phyloP scores from a whole-genome alignment of 1,140 invertebrate genomes.

The Trichomalopsis sarcophagae region DNA sequence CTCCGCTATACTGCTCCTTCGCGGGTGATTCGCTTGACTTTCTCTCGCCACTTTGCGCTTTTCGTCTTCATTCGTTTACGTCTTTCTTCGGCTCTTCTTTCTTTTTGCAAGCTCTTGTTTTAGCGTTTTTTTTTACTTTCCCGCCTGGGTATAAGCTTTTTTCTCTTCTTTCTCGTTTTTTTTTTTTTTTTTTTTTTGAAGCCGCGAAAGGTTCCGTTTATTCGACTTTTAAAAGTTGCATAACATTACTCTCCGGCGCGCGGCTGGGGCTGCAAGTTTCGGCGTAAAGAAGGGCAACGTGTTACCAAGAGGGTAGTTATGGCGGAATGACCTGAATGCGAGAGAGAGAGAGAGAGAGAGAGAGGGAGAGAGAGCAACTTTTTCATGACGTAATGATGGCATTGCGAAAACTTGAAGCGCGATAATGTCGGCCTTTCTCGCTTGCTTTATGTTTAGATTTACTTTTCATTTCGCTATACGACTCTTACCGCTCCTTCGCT shows the following conservation, averaged over 20 bases:
- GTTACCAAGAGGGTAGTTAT: constrained; percentile 44
- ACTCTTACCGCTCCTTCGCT: background rate
- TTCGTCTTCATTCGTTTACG: background rate
- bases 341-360: background rate
- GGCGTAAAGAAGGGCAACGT: constrained; percentile 38
- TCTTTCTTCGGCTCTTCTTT: background rate
- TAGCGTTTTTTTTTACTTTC: background rate
- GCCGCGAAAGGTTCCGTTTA: constrained; percentile 28
- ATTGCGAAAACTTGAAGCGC: constrained; percentile 38
- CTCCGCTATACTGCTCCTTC: background rate
- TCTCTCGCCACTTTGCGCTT: background rate
- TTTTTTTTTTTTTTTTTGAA: constrained; percentile 8
- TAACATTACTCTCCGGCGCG: constrained; percentile 32
- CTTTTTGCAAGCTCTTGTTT: background rate
- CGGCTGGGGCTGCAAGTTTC: background rate
- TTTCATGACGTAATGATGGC: constrained; percentile 45
- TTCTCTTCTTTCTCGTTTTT: background rate
- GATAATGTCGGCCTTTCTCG: constrained; percentile 2
- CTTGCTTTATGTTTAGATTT: constrained; percentile 16
- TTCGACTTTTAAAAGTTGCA: constrained; percentile 47
- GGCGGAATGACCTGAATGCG: constrained; percentile 41
- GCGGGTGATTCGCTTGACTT: constrained; percentile 5
- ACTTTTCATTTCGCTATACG: background rate
- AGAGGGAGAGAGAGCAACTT: constrained; percentile 18
- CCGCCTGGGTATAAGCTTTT: background rate